Conservation (phyloP, 1,140 invertebrate species). For the Micrasema minimum region DNA sequence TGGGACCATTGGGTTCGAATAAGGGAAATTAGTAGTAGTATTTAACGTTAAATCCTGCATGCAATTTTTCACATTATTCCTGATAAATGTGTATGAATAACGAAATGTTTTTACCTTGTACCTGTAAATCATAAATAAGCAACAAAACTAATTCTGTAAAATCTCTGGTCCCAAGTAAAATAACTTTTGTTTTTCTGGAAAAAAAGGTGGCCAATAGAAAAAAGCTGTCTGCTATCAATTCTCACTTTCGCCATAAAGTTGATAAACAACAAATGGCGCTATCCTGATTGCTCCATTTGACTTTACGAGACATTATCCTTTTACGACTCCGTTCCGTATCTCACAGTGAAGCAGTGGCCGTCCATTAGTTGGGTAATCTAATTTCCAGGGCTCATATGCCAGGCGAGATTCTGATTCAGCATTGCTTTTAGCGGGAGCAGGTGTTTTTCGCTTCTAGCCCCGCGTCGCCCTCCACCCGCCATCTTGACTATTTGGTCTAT, state of each 20-base stretch:
- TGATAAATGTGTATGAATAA: too few relatives aligned
- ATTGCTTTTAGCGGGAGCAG: constrained; percentile 53
- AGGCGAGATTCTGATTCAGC: constrained; percentile 51
- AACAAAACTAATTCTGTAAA: too few relatives aligned
- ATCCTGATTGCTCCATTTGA: constrained; percentile 41
- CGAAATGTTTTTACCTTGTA: too few relatives aligned
- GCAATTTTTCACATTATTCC: too few relatives aligned
- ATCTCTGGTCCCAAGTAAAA: too few relatives aligned
- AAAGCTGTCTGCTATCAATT: constrained; percentile 1
- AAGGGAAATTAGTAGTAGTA: too few relatives aligned
- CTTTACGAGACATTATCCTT: constrained; percentile 37
- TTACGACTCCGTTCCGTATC: constrained; percentile 33
- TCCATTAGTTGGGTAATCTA: constrained; percentile 47
- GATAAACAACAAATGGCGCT: constrained; percentile 38
- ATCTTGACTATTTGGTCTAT: constrained; percentile 14
- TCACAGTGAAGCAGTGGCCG: constrained; percentile 17
- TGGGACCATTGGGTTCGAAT: too few relatives aligned
- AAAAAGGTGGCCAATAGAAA: too few relatives aligned
- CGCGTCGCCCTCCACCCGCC: not conserved
- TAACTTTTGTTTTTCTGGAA: too few relatives aligned
- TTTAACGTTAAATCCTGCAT: too few relatives aligned
- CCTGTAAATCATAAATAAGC: too few relatives aligned
- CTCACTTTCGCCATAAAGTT: constrained; percentile 32
- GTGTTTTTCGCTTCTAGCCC: constrained; percentile 36
- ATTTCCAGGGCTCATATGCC: constrained; percentile 51